Conservation (phyloP, 2,113 vertebrate genomes). For the Formicarius rufipectus region DNA sequence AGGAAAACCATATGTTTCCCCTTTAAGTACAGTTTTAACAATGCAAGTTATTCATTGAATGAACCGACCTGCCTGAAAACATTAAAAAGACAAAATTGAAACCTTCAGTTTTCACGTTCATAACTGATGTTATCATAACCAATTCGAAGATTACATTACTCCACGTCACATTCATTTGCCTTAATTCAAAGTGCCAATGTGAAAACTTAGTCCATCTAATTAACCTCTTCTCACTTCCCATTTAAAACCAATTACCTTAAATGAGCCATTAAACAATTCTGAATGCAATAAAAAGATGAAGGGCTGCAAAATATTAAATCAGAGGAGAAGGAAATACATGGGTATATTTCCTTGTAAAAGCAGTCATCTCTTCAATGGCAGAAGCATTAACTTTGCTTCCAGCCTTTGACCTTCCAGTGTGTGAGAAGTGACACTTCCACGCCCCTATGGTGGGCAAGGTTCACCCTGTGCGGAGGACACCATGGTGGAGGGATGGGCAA, state of each 20-base stretch:
- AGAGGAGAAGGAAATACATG: neutral
- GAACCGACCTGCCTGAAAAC: conserved; percentile 20
- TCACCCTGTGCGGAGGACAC: neutral
- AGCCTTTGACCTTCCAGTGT: neutral
- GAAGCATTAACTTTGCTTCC: neutral
- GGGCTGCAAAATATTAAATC: conserved; percentile 11
- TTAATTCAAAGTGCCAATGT: conserved; percentile 49
- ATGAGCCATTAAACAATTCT: conserved; percentile 55
- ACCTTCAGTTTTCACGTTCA: neutral
- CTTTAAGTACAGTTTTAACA: conserved; percentile 62
- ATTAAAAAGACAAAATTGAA: conserved; percentile 27
- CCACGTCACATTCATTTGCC: conserved; percentile 33
- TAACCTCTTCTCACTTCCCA: conserved; percentile 48
- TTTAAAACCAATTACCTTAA: conserved; percentile 59
- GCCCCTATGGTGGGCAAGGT: neutral
- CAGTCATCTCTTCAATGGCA: neutral
- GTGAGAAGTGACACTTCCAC: neutral
- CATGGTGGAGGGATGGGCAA: neutral
- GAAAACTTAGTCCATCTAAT: conserved; percentile 35
- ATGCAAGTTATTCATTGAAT: conserved; percentile 54
- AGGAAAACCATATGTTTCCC: conserved; percentile 71
- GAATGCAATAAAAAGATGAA: conserved; percentile 15
- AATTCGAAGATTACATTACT: conserved; percentile 29
- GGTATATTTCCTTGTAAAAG: conserved; percentile 24
- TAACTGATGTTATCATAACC: conserved; percentile 46